Base-by-base conservation (phyloP, 2,888 invertebrate genomes). In the Orthosia gothica region DNA sequence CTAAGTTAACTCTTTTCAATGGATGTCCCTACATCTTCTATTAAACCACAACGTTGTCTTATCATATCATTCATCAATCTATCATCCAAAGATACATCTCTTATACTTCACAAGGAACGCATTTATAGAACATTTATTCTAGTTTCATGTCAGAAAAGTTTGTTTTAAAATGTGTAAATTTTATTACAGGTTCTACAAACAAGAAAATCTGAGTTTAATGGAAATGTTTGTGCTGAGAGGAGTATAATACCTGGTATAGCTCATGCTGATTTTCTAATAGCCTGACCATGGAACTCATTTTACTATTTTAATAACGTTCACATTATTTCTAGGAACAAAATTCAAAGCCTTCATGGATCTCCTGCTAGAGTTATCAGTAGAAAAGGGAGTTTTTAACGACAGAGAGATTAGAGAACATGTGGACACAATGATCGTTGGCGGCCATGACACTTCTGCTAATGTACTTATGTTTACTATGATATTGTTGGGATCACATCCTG, bases 341-440 rank as follows among this genome's bases (percentile, higher is more conserved):
- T 95, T 95, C 82, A 97, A 97, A 87, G 94, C 97, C 0, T 97
- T 97, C 88, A 90, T 97, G 88, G 97, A 97, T 75, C 92, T 97
- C 1, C 89, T 97, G 1, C 90, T 97, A 57, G 97, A 97, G 77
- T 87, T 97, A 5, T 91, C 95, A 3, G 88, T 94, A 49, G 93
- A 94, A 23, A 94, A 95, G 47, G 91, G 89, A 0, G 94, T 89
- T 0, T 94, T 97, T 9, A 96, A 95, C 9, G 96, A 97, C 83
- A 88, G 92, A 67, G 97, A 97, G 86, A 92, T 97, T 13, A 90
- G 97, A 76, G 97, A 97, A 74, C 97, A 97, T 86, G 97, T 97
- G 1, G 97, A 97, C 80, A 97, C 97, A 0, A 97, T 97, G 92
- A 97, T 97, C 74, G 95, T 97, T 3, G 97, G 97, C 2, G 97